Evolutionary conservation across 2,113 vertebrate species (phyloP).

Genomic region (Sus scrofa): T2T-Sscrofa CM000813.6:114939501-114940000

Average conservation of each 20-base stretch:
- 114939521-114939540: conserved; percentile 1
- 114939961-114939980: not conserved
- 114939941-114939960: not conserved
- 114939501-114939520: not conserved
- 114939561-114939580: not conserved
- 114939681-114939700: not conserved
- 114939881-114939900: not conserved
- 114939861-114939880: not conserved
- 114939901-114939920: conserved; percentile 20
- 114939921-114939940: not conserved
- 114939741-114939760: not conserved
- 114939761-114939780: not conserved
- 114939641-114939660: not conserved
- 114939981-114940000: not conserved
- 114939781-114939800: not conserved
- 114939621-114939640: not conserved
- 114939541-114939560: not conserved
- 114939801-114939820: not conserved
- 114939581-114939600: not conserved
- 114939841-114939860: not conserved
- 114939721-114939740: not conserved
- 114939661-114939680: not conserved
- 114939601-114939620: not conserved
- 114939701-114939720: not conserved
- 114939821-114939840: not conserved